phyloP scores from a whole-genome alignment of 2,888 invertebrate genomes.

The Platycheirus rosarum region DNA sequence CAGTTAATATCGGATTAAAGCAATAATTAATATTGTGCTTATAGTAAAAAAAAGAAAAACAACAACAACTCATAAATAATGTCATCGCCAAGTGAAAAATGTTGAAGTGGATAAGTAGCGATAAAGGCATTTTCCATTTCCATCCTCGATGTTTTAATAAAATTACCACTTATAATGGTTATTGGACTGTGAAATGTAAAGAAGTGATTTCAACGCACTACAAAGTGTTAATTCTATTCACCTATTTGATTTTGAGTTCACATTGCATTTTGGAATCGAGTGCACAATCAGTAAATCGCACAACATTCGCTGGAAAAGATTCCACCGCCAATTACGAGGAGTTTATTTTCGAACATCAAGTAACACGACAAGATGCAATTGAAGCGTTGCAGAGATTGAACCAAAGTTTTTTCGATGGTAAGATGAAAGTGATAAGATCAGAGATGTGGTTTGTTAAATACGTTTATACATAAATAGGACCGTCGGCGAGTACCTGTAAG shows the following conservation, averaged over 20 bases:
- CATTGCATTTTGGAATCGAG: conserved; percentile 29
- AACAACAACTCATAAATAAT: conserved; percentile 39
- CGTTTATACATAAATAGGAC: conserved; percentile 72
- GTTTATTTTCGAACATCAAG: conserved; percentile 81
- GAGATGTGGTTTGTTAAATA: conserved; percentile 11
- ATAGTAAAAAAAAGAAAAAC: conserved; percentile 2
- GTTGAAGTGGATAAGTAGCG: conserved; percentile 57
- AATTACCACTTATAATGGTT: conserved; percentile 34
- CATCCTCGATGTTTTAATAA: conserved; percentile 29
- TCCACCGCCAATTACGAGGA: conserved; percentile 77
- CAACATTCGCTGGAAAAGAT: conserved; percentile 5
- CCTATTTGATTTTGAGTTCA: conserved; percentile 44
- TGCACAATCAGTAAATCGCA: conserved; percentile 74
- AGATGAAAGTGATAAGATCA: conserved; percentile 53
- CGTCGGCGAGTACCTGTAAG: conserved; percentile 77
- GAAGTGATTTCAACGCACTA: conserved; percentile 31
- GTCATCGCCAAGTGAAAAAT: conserved; percentile 52
- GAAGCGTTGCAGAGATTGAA: conserved; percentile 78
- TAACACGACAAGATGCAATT: conserved; percentile 80
- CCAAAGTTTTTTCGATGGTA: conserved; percentile 78
- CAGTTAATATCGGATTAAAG: conserved; percentile 24
- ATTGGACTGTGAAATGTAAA: conserved; percentile 51
- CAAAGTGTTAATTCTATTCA: conserved; percentile 47
- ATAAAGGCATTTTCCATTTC: conserved; percentile 27
- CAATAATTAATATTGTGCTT: conserved; percentile 28